Conservation (phyloP, 2,113 vertebrate genomes). For the Sander vitreus region DNA sequence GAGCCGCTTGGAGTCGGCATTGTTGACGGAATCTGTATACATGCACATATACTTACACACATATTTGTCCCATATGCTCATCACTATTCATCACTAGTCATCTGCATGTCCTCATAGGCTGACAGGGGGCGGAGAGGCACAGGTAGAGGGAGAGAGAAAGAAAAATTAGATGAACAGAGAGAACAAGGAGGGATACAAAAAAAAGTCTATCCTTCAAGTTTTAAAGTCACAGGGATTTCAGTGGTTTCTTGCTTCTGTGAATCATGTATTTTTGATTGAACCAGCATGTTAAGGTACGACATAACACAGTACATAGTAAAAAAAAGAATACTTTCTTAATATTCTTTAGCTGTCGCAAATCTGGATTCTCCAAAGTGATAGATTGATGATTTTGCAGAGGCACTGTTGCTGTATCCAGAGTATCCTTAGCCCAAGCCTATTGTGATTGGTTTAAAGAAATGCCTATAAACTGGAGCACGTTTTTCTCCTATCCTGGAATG, state of each 20-base stretch:
- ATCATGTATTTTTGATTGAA: constrained; percentile 3
- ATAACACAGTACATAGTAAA: neutral
- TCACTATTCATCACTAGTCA: constrained; percentile 74
- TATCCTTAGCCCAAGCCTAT: too few species aligned
- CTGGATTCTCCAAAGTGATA: neutral
- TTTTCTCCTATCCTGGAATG: too few species aligned
- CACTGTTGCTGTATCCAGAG: too few species aligned
- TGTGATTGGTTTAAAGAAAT: too few species aligned
- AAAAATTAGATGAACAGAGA: constrained; percentile 19
- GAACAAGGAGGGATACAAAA: neutral
- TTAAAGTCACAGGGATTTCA: constrained; percentile 18
- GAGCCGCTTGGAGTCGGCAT: constrained; percentile 14
- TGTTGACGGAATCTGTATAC: constrained; percentile 68
- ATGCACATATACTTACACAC: constrained; percentile 36
- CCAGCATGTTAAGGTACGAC: neutral
- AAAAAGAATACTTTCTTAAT: neutral
- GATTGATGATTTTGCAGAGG: too few species aligned
- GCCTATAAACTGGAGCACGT: too few species aligned
- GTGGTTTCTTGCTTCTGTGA: neutral
- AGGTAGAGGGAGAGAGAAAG: neutral
- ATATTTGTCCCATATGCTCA: constrained; percentile 73
- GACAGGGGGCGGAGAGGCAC: constrained; percentile 44
- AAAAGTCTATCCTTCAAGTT: constrained; percentile 5
- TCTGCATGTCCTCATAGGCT: constrained; percentile 57
- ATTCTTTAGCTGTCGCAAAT: constrained; percentile 7